A percentile compares a stretch with the other conserved stretches of the same genome.
Conservation (phyloP, 2,113 vertebrate genomes). For the Accipiter cooperii region DNA sequence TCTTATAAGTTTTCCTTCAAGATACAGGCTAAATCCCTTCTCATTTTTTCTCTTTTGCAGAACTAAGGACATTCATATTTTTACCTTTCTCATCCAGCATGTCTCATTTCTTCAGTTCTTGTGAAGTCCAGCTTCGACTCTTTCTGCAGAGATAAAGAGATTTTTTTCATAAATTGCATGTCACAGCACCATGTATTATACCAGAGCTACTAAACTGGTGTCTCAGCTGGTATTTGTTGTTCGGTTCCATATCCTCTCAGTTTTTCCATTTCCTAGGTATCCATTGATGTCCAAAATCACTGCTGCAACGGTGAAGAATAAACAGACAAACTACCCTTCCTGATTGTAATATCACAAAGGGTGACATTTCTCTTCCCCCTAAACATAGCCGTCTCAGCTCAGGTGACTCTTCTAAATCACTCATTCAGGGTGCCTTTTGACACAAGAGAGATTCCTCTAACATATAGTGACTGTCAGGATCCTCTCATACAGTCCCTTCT, state of each 20-base stretch:
- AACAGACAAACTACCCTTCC: not conserved
- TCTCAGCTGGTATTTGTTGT: not conserved
- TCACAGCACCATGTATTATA: not conserved
- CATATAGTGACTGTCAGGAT: not conserved
- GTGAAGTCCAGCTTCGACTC: not conserved
- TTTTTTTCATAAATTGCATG: not conserved
- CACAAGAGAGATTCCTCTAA: not conserved
- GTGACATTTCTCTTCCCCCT: not conserved
- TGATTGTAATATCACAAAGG: not conserved
- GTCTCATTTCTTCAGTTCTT: not conserved
- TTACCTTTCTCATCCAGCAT: not conserved
- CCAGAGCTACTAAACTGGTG: not conserved
- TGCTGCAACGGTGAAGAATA: not conserved
- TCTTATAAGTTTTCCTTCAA: not conserved
- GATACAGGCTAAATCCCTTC: not conserved
- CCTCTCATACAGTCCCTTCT: not conserved
- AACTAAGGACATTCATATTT: not conserved
- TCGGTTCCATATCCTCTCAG: not conserved
- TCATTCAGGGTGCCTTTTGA: not conserved
- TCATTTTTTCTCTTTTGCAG: not conserved
- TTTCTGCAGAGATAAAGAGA: not conserved
- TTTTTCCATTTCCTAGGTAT: not conserved
- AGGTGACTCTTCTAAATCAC: not conserved
- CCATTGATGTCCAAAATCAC: not conserved
- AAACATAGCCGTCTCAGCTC: not conserved